These are phyloP conservation scores for Premnoplex brunnescens DNA, from an alignment of 2,797 vertebrate species.

Conservation along the genomic window DNA sequence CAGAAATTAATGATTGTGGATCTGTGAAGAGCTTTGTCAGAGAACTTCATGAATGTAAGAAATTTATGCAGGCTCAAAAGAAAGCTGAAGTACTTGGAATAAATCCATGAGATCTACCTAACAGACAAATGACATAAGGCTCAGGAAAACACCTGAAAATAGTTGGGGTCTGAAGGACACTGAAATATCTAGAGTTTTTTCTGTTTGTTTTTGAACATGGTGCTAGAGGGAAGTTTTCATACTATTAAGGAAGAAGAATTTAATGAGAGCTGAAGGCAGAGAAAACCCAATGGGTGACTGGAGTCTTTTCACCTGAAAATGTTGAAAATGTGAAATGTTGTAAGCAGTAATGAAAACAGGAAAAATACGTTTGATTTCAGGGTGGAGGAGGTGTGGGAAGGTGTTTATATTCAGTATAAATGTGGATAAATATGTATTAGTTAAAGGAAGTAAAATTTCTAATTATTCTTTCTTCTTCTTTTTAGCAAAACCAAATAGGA, in stretches of 20 bases:
- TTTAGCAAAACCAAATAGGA: conserved; percentile 92
- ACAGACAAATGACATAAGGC: neutral
- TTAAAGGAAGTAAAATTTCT: neutral
- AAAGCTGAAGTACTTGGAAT: neutral
- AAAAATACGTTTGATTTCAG: neutral
- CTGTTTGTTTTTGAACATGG: neutral
- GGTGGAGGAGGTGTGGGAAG: rapidly evolving
- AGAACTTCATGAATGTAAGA: neutral
- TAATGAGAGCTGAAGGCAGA: neutral
- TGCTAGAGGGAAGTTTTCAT: neutral
- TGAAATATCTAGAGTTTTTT: neutral
- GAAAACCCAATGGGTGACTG: neutral
- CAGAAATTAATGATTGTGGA: neutral
- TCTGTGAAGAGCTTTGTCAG: neutral
- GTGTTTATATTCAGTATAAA: neutral
- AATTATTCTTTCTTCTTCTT: conserved; percentile 1
- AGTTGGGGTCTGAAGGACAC: neutral
- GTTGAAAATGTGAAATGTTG: neutral
- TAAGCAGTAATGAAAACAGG: neutral
- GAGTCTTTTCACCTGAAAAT: neutral
- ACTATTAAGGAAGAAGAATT: neutral
- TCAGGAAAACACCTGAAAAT: neutral
- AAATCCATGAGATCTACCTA: neutral
- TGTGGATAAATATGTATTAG: neutral
- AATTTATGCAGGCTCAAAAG: neutral